Base-by-base conservation (phyloP, 2,797 vertebrate genomes). In the Catharus ustulatus region DNA sequence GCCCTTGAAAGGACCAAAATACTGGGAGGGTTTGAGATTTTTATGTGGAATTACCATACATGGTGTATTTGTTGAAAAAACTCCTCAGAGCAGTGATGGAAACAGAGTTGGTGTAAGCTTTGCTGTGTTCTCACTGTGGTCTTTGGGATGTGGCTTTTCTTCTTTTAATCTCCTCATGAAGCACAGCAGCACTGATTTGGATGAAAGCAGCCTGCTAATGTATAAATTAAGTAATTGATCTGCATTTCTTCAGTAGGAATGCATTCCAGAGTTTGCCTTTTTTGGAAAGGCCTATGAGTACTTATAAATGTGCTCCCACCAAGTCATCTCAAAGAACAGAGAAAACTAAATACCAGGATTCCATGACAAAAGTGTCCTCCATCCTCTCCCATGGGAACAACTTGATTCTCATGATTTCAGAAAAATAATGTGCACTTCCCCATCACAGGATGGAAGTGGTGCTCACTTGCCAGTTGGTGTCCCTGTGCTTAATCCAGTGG, bases 81-180 rank as follows among this genome's bases (percentile, higher is more conserved):
- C 59, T 84, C 8, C 85, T 30, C 32, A 13, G 49, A 76, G 66
- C 2, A 38, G 64, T 92, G 34, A 43, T 32, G 46, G 72, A 58
- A 94, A 36, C 32, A 61, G 45, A 52, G 43, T 55, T 82, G 71
- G 49, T 23, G 5, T 57, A 72, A 91, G 74, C 45, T 76, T 68
- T 94, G 68, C 67, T 71, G 0, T 79, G 71, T 43, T 90, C 77
- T 74, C 42, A 22, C 75, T 89, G 52, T 76, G 57, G 38, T 6
- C 15, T 90, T 87, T 77, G 77, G 67, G 83, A 64, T 82, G 63
- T 90, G 18, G 1, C 80, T 95, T 94, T 90, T 89, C 42, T 88
- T 91, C 66, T 87, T 89, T 94, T 63, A n/a, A 54, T 89, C 84
- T 91, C 13, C 38, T 93, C 83, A 61, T 87, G 83, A 94, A 85